Evolutionary conservation across 2,113 vertebrate genomes (phyloP).

Genomic region (Cavia porcellus): DNA sequence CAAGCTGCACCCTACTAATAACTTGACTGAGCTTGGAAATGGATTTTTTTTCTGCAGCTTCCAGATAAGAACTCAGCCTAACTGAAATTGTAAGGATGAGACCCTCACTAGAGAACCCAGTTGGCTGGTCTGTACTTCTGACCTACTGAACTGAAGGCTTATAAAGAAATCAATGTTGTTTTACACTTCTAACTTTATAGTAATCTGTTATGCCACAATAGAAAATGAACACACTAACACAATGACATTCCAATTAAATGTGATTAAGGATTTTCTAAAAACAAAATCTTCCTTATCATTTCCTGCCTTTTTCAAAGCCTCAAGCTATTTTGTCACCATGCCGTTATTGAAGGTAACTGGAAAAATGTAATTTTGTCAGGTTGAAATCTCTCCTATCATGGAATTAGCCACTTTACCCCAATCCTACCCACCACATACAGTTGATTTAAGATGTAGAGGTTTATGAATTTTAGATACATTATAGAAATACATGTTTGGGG

Average conservation of each 20-base stretch:
- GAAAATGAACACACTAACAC: conserved; percentile 29
- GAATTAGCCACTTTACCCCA: neutral
- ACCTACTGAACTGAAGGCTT: neutral
- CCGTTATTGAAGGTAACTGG: conserved; percentile 42
- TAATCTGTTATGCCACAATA: neutral
- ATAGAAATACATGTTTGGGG: neutral
- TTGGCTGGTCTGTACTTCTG: neutral
- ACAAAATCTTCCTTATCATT: fast-evolving
- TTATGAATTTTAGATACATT: conserved; percentile 47
- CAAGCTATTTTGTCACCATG: conserved; percentile 8
- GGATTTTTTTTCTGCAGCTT: neutral
- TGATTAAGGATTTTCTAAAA: neutral
- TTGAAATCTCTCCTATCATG: conserved; percentile 29
- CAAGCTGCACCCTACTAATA: neutral
- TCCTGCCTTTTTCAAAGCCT: conserved; percentile 4
- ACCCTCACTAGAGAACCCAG: neutral
- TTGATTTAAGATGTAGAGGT: conserved; percentile 62
- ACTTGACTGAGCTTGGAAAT: neutral
- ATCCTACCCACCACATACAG: fast-evolving
- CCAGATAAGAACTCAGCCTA: neutral
- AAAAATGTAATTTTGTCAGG: conserved; percentile 63
- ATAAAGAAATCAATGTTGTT: neutral
- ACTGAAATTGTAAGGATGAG: neutral
- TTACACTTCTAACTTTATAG: neutral
- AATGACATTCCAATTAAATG: neutral